Base-by-base conservation (phyloP, 2,113 vertebrate genomes). In the Sarotherodon lohbergeri region DNA sequence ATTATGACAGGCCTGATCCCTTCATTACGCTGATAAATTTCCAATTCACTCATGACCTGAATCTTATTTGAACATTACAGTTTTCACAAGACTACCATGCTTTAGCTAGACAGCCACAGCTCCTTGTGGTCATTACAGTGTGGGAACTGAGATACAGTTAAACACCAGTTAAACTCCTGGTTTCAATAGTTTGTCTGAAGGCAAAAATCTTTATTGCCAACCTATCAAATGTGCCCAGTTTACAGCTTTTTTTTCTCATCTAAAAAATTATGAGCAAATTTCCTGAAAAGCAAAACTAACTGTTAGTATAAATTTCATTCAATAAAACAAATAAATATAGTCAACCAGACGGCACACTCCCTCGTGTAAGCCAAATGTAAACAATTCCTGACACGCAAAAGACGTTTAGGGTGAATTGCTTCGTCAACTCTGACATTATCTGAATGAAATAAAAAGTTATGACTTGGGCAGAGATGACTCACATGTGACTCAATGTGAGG, bases 391-490 rank as follows among this genome's bases (percentile, higher is more conserved):
- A 14, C 46, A 73, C 63, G 17, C 56, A 27, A 12, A 14, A 55
- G 24, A 34, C 46, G 7, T 82, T 43, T 86, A 16, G 24, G 16
- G 3, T 39, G 14, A 3, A 29, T 57, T 3, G 14, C n/a, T 71
- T 66, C 16, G 19, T n/a, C 54, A 22, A 24, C 29, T 24, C 36
- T 84, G 85, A 92, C 34, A 9, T 48, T 29, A 48, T n/a, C 22
- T 34, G 17, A 4, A 63, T 10, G 16, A 82, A 73, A 46, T 68
- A 7, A 9, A 52, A 79, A 81, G 68, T 50, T 41, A 9, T 16
- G 76, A 48, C 54, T 86, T 22, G 7, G 4, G 3, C 14, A 19
- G 19, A 59, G 34, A 55, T 82, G 82, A 92, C 22, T 92, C 85
- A 86, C 32, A 17, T 8, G 29, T 7, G 16, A 71, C 68, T 81